phyloP scores from a whole-genome alignment of 2,113 vertebrate species.

The Serinus canaria region DNA sequence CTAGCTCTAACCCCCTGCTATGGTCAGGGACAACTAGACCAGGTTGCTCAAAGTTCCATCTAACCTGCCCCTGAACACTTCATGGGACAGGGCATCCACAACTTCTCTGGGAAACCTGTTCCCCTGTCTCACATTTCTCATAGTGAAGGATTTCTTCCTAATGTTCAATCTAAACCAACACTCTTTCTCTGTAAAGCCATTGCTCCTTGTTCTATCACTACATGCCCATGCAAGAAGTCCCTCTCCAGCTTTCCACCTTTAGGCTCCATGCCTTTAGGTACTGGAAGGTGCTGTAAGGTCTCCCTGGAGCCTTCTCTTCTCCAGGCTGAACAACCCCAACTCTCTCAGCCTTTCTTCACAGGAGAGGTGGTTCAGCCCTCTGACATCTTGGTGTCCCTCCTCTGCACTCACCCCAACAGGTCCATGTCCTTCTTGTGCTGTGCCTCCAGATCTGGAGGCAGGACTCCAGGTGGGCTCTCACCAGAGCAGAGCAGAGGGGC shows the following conservation, averaged over 20 bases:
- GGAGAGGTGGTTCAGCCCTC: neutral
- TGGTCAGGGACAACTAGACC: neutral
- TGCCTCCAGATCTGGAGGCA: neutral
- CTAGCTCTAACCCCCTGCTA: neutral
- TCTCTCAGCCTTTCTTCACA: neutral
- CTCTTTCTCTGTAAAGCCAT: neutral
- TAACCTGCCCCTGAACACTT: neutral
- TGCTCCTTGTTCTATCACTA: neutral
- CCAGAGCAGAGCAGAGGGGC: neutral
- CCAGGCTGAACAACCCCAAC: neutral
- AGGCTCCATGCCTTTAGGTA: neutral
- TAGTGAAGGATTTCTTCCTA: neutral
- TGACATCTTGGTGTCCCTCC: neutral
- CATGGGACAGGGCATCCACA: neutral
- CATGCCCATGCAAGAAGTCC: too few relatives aligned
- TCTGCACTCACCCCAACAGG: neutral
- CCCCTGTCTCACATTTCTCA: neutral
- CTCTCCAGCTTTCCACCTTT: neutral
- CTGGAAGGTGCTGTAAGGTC: neutral
- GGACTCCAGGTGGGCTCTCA: fast-evolving
- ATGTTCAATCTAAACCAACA: neutral
- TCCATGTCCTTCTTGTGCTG: neutral
- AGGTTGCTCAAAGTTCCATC: neutral
- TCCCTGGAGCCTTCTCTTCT: neutral
- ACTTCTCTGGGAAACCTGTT: neutral